Base-by-base conservation (phyloP, 2,113 vertebrate species). In the Catharus minimus region DNA sequence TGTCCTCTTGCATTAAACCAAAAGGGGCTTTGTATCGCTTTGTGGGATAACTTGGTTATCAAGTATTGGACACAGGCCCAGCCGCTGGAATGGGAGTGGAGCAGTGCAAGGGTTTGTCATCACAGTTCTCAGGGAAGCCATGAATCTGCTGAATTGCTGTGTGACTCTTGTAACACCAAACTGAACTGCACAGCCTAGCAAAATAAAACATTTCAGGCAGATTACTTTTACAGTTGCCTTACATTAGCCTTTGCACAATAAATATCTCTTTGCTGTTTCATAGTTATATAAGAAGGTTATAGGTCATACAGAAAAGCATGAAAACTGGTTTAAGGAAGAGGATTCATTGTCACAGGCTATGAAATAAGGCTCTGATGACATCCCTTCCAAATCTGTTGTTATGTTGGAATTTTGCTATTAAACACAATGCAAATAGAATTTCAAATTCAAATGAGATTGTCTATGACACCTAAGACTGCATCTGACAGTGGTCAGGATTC, bases 1-100 rank as follows among this genome's bases (percentile, higher is more conserved):
- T 38, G 12, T 66, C 50, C 38, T 95, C 88, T 82, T 90, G 61
- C 47, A 85, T 43, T 72, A 88, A 90, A 88, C 82, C 67, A 85
- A 76, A 92, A 77, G 18, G 33, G 15, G 18, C 2, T 80, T 81
- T 76, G 32, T 57, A 77, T 50, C 57, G 60, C 44, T 88, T 64
- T 43, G 15, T 69, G 41, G 28, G 32, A 75, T 72, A 67, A 65
- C 32, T 74, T 68, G 69, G 38, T 83, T 92, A 86, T 90, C 65
- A 39, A 68, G 26, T 8, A 21, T 9, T 76, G 43, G 65, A 84
- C 19, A 30, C 6, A 19, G 49, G 73, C 80, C 65, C 69, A 86
- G 80, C 22, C 5, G 7, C 11, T 88, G 49, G 46, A 53, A 32
- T 18, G 49, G 49, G 56, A 71, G 14, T 1, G 4, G 32, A 72